Evolutionary conservation across 2,888 invertebrate genomes (phyloP), one percentile per base, ranked within the genome.

Genomic region (Hydropsyche betteni): DNA sequence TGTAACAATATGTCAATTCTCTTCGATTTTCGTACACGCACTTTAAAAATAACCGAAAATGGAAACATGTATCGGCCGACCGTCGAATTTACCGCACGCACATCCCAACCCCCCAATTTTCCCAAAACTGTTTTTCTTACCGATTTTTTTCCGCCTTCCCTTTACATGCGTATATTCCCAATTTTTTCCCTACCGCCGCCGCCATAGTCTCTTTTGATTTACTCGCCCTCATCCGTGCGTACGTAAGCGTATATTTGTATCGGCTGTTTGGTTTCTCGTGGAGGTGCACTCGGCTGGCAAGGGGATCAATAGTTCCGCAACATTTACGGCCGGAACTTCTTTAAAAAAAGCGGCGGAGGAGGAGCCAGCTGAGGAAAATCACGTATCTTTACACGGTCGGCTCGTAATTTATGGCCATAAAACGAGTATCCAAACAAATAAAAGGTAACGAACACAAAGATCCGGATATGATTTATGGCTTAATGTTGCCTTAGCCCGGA

Each of bases 371-470:
- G 55, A n/a, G 58, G 58, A 61, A 14, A 44, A 55, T 44, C 70
- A 68, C 69, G 68, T 70, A 76, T 76, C 76, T 76, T 69, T 74
- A 74, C 70, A 76, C 64, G 72, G 64, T 68, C 36, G 44, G 68
- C 16, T 24, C 51, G 73, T 78, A 76, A 78, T 78, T 78, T 78
- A 78, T 73, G 64, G 75, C 75, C 77, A 71, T 78, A 74, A 77
- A 78, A 78, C 77, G 77, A 76, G 78, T 74, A 78, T 76, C 78
- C 76, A 69, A 78, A 78, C 78, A 78, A 78, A 78, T 78, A 78
- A 78, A 78, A 78, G 78, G 78, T 78, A 77, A 74, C 76, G 75
- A 72, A 77, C 70, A 78, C 78, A 77, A 76, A 76, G 77, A 78
- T 78, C 75, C 76, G 74, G 77, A 75, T 77, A 78, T 78, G 78